phyloP scores from a whole-genome alignment of 1,140 invertebrate species.

The Platyura marginata region DNA sequence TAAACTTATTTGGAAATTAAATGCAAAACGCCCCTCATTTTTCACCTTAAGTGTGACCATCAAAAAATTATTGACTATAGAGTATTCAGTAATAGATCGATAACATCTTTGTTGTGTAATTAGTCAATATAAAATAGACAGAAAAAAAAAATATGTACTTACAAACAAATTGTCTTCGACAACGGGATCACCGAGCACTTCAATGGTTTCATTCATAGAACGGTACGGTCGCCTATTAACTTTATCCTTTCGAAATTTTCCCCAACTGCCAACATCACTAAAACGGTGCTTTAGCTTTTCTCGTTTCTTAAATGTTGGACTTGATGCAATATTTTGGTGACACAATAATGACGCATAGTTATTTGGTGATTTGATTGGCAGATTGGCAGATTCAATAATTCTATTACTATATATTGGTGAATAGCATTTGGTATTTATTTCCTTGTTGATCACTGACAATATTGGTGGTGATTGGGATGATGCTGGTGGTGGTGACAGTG shows the following conservation, averaged over 20 bases:
- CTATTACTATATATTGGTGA: too few relatives aligned
- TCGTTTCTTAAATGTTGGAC: conserved; percentile 15
- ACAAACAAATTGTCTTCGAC: conserved; percentile 25
- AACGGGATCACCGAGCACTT: conserved; percentile 23
- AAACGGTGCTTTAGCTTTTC: conserved; percentile 22
- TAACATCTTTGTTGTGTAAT: too few relatives aligned
- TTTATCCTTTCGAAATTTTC: conserved; percentile 21
- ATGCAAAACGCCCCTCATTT: not conserved
- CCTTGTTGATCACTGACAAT: too few relatives aligned
- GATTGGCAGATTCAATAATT: too few relatives aligned
- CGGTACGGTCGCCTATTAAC: conserved; percentile 22
- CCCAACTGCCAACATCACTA: conserved; percentile 23
- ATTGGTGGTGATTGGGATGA: too few relatives aligned
- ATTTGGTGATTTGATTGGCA: too few relatives aligned
- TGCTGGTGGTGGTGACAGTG: too few relatives aligned
- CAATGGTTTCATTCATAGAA: conserved; percentile 24
- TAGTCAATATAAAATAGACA: not conserved
- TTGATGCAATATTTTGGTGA: not conserved
- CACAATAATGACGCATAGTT: too few relatives aligned
- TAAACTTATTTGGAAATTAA: not conserved
- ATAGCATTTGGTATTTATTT: too few relatives aligned
- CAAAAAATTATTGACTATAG: not conserved
- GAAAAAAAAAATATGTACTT: conserved; percentile 10
- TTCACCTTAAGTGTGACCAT: not conserved
- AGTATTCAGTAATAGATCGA: too few relatives aligned